Evolutionary conservation across 1,140 invertebrate genomes (phyloP).

Genomic region (Pseudomyrmex cubaensis): DNA sequence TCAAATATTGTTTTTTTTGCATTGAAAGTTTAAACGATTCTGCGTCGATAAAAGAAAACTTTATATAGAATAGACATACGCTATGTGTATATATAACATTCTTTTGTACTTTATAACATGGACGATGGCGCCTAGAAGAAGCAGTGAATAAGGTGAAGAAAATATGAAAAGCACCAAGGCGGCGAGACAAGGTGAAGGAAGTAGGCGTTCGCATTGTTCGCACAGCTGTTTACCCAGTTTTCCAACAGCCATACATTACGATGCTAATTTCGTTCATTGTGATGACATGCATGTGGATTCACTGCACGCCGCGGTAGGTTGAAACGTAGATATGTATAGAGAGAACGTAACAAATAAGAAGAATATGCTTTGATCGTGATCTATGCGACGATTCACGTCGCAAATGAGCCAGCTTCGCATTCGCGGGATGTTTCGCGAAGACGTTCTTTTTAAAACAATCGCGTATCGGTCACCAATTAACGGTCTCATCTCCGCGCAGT

Average conservation of each 20-base stretch:
- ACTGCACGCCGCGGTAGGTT: background rate
- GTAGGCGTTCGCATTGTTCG: constrained; percentile 47
- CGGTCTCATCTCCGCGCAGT: too few species aligned
- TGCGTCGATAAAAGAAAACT: background rate
- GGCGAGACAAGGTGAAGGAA: constrained; percentile 17
- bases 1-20: too few species aligned
- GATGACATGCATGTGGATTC: constrained; percentile 21
- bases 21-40: too few species aligned
- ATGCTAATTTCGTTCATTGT: constrained; percentile 60
- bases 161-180: constrained; percentile 1
- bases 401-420: constrained; percentile 10
- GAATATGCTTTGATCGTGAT: constrained; percentile 34
- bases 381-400: constrained; percentile 47
- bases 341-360: background rate
- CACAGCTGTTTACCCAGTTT: constrained; percentile 67
- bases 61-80: too few species aligned
- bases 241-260: constrained; percentile 50
- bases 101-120: too few species aligned
- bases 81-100: too few species aligned
- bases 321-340: background rate
- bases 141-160: background rate
- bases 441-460: background rate
- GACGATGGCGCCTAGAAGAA: background rate
- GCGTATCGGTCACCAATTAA: too few species aligned
- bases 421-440: background rate